Evolutionary conservation across 2,888 invertebrate species (phyloP).

Genomic region (Drosophila monieri): DNA sequence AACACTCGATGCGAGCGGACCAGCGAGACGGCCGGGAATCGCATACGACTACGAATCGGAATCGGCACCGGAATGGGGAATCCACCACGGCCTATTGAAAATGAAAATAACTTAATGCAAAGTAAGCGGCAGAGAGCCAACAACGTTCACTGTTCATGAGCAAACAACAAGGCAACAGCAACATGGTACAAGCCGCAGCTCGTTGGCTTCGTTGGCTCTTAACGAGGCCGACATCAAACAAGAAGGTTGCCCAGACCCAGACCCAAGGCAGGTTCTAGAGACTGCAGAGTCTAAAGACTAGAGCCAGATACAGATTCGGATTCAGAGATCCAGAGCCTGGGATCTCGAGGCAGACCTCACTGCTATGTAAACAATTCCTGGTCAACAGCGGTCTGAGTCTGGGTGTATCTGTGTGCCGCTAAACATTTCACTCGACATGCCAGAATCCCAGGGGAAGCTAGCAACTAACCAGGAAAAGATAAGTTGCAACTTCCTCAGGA

Average conservation of each 20-base stretch:
- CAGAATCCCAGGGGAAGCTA: constrained; percentile 45
- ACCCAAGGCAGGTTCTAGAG: constrained; percentile 4
- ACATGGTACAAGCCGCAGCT: constrained; percentile 68
- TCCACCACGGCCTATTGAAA: constrained; percentile 71
- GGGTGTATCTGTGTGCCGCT: constrained; percentile 47
- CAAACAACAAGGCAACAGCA: constrained; percentile 62
- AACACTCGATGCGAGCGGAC: constrained; percentile 58
- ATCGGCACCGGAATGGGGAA: constrained; percentile 5
- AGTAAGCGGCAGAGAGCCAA: constrained; percentile 65
- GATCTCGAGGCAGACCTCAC: constrained; percentile 47
- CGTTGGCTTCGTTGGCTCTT: constrained; percentile 81
- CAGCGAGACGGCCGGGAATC: constrained; percentile 35
- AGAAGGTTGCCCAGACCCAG: constrained; percentile 66
- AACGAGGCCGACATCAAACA: constrained; percentile 82
- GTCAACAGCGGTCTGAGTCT: constrained; percentile 45
- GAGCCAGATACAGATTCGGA: background rate
- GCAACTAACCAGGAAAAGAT: constrained; percentile 47
- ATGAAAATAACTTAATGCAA: constrained; percentile 79
- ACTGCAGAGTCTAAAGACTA: background rate
- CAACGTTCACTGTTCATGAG: constrained; percentile 73
- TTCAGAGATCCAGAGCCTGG: constrained; percentile 46
- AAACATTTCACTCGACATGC: constrained; percentile 78
- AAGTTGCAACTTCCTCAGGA: background rate
- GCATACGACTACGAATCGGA: constrained; percentile 17
- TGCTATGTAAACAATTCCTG: constrained; percentile 79